These are phyloP conservation scores for Lerista edwardsae DNA, from an alignment of 2,797 vertebrate species.

Conservation along the genomic window DNA sequence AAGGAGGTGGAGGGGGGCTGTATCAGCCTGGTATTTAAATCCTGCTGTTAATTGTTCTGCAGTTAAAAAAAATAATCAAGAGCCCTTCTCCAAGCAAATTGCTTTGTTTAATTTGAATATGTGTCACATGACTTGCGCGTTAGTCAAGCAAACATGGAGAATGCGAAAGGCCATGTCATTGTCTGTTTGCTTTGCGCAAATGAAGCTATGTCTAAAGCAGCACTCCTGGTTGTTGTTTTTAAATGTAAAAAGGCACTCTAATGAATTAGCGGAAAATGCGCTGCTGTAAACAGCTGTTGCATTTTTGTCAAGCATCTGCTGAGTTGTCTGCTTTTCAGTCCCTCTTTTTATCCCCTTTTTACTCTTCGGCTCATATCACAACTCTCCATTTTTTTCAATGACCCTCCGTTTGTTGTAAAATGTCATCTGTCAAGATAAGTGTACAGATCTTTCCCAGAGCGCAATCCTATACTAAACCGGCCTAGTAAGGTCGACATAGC, in stretches of 20 bases:
- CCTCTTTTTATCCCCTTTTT: not conserved
- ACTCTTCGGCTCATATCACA: not conserved
- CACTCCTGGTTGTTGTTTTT: constrained; percentile 49
- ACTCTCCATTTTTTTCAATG: not conserved
- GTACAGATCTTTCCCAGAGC: too few relatives aligned
- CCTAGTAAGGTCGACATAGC: too few relatives aligned
- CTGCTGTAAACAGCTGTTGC: constrained; percentile 79
- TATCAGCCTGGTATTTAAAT: not conserved
- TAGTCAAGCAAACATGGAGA: not conserved
- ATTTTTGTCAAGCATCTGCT: constrained; percentile 76
- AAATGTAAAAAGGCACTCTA: constrained; percentile 70
- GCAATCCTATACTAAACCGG: too few relatives aligned
- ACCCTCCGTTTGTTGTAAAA: not conserved
- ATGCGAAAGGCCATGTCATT: constrained; percentile 40
- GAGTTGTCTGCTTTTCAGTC: constrained; percentile 66
- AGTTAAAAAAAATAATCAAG: not conserved
- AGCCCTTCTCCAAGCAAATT: not conserved
- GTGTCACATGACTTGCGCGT: constrained; percentile 5
- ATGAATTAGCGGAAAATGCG: constrained; percentile 78
- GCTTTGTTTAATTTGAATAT: constrained; percentile 22
- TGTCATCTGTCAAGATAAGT: not conserved
- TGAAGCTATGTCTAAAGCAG: constrained; percentile 66
- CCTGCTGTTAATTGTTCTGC: not conserved
- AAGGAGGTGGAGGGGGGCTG: not conserved
- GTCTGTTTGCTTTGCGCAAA: constrained; percentile 70